A percentile compares a stretch with the other conserved stretches of the same genome.
phyloP scores from a whole-genome alignment of 2,797 vertebrate species.

The Pipistrellus pygmaeus region DNA sequence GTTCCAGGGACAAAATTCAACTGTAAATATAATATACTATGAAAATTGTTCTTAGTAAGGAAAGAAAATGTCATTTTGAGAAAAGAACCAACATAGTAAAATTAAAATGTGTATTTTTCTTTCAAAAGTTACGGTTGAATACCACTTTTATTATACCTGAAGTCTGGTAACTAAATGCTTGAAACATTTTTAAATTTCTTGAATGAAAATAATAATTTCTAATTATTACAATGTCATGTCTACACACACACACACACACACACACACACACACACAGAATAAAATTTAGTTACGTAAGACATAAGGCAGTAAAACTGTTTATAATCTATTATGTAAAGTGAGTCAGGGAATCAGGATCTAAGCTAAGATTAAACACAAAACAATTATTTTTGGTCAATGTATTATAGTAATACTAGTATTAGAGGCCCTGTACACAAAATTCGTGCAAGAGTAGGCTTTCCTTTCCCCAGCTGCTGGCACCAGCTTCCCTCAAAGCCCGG shows the following conservation, averaged over 20 bases:
- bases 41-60: constrained; percentile 30
- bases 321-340: neutral
- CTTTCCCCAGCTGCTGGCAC: no score
- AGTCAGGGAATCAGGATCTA: neutral
- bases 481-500: no score
- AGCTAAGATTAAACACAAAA: constrained; percentile 19
- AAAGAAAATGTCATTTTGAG: constrained; percentile 28
- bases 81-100: constrained; percentile 4
- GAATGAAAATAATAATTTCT: constrained; percentile 54
- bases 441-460: no score
- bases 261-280: neutral
- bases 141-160: neutral
- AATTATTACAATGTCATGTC: neutral
- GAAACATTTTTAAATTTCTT: constrained; percentile 31
- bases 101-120: neutral
- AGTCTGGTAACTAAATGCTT: neutral
- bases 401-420: neutral
- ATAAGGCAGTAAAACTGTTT: neutral
- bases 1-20: constrained; percentile 23
- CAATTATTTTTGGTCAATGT: neutral
- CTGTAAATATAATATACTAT: neutral
- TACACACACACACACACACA: neutral
- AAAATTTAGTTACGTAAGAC: neutral
- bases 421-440: no score
- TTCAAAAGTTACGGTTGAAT: constrained; percentile 19